Evolutionary conservation across 2,888 invertebrate genomes (phyloP), one percentile per base, ranked within the genome.

Genomic region (Agrotis ipsilon): DNA sequence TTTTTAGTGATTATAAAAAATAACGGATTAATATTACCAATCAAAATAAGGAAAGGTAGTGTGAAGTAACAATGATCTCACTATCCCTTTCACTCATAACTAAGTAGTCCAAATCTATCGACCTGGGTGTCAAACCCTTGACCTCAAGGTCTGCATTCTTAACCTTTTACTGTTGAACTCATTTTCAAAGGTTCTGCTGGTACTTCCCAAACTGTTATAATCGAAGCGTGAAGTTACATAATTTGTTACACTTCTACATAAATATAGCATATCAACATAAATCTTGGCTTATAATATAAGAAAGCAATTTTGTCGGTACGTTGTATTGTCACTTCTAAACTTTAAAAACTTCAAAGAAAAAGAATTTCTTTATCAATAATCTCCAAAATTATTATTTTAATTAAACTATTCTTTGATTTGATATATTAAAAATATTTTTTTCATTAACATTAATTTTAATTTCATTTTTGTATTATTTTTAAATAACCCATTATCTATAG

Each of bases 101-200:
- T 13, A 32, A 55, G 57, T 19, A 39, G 11, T 45, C 21, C n/a
- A 48, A 39, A n/a, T 49, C 16, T 7, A 0, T 27, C 49, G 18
- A 60, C 49, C 21, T 59, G 48, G 16, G 39, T 39, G 21, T 59
- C 43, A 21, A 61, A 67, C n/a, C 64, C 19, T 32, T 64, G 64
- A 58, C 45, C 58, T 58, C 19, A 16, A 45, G 46, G 2, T 58
- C 16, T 58, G 45, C 58, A 64, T 58, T 46, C 58, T 64, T 58
- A 58, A 64, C 64, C 27, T 59, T 65, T 58, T 27, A 65, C 18
- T 32, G 21, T 32, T 59, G 59, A 64, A 46, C 7, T 18, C 43
- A 39, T 18, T 49, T 13, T 27, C 11, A 39, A 51, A 51, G 49
- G 18, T 63, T 18, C 39, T 19, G 18, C 18, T 18, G 13, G 39